Conservation (phyloP, 53 echinoderm and acorn worm genomes). For the Echinometra lucunter region DNA sequence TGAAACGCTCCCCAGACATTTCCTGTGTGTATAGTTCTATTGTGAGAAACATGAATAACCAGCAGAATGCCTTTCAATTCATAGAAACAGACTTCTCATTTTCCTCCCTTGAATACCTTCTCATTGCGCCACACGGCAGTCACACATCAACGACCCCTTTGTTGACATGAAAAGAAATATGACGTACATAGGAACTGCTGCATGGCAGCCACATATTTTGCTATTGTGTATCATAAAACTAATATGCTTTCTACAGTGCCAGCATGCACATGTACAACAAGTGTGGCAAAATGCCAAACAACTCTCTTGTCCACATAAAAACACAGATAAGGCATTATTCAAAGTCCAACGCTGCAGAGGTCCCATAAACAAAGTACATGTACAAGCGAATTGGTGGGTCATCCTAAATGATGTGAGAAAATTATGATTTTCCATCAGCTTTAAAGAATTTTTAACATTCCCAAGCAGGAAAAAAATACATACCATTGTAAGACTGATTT, state of each 20-base stretch:
- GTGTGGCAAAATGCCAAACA: not conserved
- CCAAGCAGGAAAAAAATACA: conserved; percentile 61
- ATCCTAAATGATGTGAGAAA: no score
- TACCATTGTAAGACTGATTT: conserved; percentile 83
- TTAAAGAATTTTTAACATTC: no score
- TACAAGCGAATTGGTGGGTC: not conserved
- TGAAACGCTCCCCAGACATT: no score
- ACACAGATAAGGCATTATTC: not conserved
- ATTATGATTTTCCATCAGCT: no score
- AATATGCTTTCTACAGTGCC: not conserved
- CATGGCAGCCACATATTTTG: not conserved
- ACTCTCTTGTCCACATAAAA: not conserved
- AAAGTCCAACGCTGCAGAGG: not conserved
- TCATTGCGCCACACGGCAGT: not conserved
- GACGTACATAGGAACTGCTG: not conserved
- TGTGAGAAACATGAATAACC: no score
- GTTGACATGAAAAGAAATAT: not conserved
- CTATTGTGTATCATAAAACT: not conserved
- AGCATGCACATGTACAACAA: not conserved
- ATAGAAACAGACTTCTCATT: not conserved
- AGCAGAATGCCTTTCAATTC: no score
- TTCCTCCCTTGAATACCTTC: not conserved
- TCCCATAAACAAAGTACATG: no score
- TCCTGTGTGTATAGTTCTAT: no score
- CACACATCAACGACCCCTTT: not conserved